Conservation (phyloP, 1,140 invertebrate species). For the Drosophila erecta region DNA sequence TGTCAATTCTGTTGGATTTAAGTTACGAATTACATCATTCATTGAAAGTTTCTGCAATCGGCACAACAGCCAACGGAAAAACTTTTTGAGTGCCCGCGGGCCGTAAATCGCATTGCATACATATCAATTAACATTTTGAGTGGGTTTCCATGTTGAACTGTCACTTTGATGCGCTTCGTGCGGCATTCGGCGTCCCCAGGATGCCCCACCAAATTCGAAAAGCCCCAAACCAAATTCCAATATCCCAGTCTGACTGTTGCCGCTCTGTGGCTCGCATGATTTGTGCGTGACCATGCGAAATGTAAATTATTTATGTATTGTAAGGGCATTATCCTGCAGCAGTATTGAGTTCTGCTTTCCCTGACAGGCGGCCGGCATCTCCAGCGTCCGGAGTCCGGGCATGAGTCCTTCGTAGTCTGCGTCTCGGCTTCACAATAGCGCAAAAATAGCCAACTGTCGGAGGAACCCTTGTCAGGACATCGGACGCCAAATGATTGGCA, state of each 20-base stretch:
- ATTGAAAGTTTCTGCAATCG: background rate
- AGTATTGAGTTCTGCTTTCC: slow-evolving; percentile 42
- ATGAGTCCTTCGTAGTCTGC: slow-evolving; percentile 14
- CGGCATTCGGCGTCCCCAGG: slow-evolving; percentile 29
- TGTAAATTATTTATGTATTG: slow-evolving; percentile 78
- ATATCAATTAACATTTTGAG: slow-evolving; percentile 81
- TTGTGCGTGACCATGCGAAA: slow-evolving; percentile 81
- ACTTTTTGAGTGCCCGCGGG: slow-evolving; percentile 22
- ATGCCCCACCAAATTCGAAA: slow-evolving; percentile 13
- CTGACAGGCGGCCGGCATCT: slow-evolving; percentile 25
- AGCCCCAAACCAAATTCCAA: slow-evolving; percentile 18
- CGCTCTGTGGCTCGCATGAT: slow-evolving; percentile 55
- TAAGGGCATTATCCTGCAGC: slow-evolving; percentile 49
- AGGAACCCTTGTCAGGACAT: slow-evolving; percentile 53
- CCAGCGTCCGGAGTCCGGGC: background rate
- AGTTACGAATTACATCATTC: background rate
- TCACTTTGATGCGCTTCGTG: slow-evolving; percentile 78
- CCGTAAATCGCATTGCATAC: slow-evolving; percentile 25
- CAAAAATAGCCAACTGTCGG: slow-evolving; percentile 58
- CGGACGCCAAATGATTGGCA: slow-evolving; percentile 70
- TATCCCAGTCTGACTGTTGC: slow-evolving; percentile 22
- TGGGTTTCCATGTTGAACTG: slow-evolving; percentile 79
- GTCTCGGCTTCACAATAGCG: slow-evolving; percentile 36
- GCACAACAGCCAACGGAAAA: slow-evolving; percentile 7
- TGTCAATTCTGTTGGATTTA: too few species aligned